Conservation (phyloP, 35 echinoderm and acorn worm genomes). For the Ophiothrix spiculata region DNA sequence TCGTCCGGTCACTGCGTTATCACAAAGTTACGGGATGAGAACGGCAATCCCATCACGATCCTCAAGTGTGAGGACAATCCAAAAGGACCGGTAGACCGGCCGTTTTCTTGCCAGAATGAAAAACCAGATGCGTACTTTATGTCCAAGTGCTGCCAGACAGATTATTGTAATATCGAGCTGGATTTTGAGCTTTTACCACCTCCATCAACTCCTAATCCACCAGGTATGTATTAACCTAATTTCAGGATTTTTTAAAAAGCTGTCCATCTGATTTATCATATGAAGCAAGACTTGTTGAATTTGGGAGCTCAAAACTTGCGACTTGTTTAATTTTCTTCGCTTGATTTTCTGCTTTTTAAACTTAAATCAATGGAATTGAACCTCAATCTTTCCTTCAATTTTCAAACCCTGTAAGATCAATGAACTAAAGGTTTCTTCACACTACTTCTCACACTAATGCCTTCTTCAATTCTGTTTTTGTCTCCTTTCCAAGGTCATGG, state of each 20-base stretch:
- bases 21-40: slow-evolving; percentile 29
- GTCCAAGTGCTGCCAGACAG: slow-evolving; percentile 46
- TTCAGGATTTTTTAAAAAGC: background rate
- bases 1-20: slow-evolving; percentile 21
- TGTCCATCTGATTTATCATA: background rate
- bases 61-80: slow-evolving; percentile 52
- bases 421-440: too few species aligned
- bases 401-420: background rate
- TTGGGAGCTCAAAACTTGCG: background rate
- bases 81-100: slow-evolving; percentile 15
- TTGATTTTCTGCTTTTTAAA: background rate
- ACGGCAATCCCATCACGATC: background rate
- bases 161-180: slow-evolving; percentile 59
- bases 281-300: background rate
- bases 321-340: background rate
- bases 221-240: background rate
- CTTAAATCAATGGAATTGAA: too few species aligned
- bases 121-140: slow-evolving; percentile 26
- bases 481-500: too few species aligned
- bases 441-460: too few species aligned
- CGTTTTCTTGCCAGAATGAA: slow-evolving; percentile 32
- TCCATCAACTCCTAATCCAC: background rate
- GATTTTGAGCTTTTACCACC: slow-evolving; percentile 11
- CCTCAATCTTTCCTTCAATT: background rate
- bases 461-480: too few species aligned